Conservation (phyloP, 2,888 invertebrate species). For the Acanthosoma haemorrhoidale region DNA sequence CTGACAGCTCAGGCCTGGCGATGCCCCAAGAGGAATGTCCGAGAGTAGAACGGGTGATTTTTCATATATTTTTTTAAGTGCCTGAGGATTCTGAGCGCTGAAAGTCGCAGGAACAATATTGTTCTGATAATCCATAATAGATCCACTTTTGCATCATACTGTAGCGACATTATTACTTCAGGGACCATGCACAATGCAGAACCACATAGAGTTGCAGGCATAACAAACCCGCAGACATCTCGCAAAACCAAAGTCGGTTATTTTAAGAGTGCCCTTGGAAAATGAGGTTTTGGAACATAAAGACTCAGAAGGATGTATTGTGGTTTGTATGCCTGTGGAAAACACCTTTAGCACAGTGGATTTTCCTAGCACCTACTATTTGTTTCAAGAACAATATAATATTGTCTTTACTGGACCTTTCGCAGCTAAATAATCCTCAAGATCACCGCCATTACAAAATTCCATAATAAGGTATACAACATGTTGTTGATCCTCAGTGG, state of each 20-base stretch:
- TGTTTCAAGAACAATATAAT: constrained; percentile 91
- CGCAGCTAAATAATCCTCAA: too few species aligned
- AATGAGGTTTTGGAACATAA: constrained; percentile 59
- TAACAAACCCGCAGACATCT: constrained; percentile 93
- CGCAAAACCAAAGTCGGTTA: constrained; percentile 99
- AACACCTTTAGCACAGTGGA: constrained; percentile 93
- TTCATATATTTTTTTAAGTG: constrained; percentile 94
- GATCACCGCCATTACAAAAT: too few species aligned
- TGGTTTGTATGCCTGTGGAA: constrained; percentile 98
- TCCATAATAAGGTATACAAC: too few species aligned
- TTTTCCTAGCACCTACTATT: constrained; percentile 94
- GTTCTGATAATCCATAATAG: constrained; percentile 99
- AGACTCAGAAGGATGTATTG: constrained; percentile 97
- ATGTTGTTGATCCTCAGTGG: too few species aligned
- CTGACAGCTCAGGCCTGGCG: constrained; percentile 76
- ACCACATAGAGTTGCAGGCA: constrained; percentile 98
- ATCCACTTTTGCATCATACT: constrained; percentile 98
- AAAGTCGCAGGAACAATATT: constrained; percentile 97
- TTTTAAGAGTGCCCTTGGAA: too few species aligned
- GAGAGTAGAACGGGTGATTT: constrained; percentile 52
- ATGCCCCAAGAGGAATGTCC: constrained; percentile 83
- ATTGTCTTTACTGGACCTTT: constrained; percentile 98
- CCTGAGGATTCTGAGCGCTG: constrained; percentile 95
- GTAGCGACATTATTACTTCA: constrained; percentile 97
- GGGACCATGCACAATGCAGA: constrained; percentile 99